These are phyloP conservation scores for Dusona sp. DNA, from an alignment of 2,888 invertebrate species.

Conservation along the genomic window DNA sequence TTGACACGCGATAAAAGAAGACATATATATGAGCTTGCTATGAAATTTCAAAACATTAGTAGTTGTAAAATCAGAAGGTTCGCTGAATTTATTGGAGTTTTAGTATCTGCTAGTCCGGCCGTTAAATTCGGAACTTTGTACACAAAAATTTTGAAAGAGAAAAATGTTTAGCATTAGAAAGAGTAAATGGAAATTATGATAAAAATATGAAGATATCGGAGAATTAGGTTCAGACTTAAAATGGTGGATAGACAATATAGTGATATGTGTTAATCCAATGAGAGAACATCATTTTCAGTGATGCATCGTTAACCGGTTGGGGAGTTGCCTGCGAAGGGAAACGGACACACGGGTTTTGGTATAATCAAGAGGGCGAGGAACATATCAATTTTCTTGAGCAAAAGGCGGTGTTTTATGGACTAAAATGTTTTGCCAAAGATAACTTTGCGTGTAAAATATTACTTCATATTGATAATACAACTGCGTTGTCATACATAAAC, in stretches of 20 bases:
- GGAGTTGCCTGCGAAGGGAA: background rate
- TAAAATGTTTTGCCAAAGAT: too few species aligned
- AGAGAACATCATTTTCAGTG: background rate
- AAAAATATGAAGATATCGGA: background rate
- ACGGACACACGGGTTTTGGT: background rate
- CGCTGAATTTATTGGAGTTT: too few species aligned
- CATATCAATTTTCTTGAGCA: background rate
- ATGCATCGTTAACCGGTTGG: background rate
- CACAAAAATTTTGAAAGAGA: background rate
- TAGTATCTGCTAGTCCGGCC: too few species aligned
- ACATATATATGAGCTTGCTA: background rate
- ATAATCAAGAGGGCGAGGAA: background rate
- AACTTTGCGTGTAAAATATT: background rate
- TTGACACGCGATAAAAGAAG: background rate
- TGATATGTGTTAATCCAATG: background rate
- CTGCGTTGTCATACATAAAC: too few species aligned
- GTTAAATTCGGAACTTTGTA: background rate
- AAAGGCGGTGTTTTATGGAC: too few species aligned
- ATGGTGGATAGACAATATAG: background rate
- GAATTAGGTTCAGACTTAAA: too few species aligned
- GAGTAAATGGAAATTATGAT: background rate
- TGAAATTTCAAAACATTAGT: too few species aligned
- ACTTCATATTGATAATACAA: background rate
- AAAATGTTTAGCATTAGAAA: background rate
- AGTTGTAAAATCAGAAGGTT: conserved; percentile 1